Conservation (phyloP, 1,140 invertebrate species). For the Meloidogyne floridensis region DNA sequence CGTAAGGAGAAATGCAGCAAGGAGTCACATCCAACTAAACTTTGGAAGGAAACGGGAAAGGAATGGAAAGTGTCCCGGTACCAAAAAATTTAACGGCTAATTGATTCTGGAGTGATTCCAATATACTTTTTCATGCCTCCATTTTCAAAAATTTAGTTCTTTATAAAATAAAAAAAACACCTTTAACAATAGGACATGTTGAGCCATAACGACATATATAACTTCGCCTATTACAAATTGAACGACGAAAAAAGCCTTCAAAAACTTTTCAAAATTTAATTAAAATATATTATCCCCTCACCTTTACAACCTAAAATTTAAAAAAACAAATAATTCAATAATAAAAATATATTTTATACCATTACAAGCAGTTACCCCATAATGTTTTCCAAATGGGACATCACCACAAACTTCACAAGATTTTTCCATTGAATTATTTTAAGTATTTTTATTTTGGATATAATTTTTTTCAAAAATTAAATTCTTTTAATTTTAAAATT, state of each 20-base stretch:
- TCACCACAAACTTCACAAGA: neutral
- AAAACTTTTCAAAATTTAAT: neutral
- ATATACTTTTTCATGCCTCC: too few species aligned
- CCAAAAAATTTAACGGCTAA: too few species aligned
- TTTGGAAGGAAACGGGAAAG: too few species aligned
- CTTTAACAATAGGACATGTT: neutral
- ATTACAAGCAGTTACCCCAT: neutral
- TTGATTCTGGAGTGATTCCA: too few species aligned
- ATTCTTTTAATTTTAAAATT: neutral
- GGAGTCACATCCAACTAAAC: too few species aligned
- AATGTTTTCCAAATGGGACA: neutral
- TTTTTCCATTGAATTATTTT: neutral
- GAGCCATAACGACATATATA: too few species aligned
- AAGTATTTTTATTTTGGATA: too few species aligned
- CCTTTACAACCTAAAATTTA: slow-evolving; percentile 1
- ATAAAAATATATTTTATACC: neutral
- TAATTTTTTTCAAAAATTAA: too few species aligned
- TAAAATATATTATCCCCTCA: neutral
- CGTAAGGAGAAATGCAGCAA: too few species aligned
- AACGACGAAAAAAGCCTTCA: neutral
- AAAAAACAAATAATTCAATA: neutral
- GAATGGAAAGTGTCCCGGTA: too few species aligned
- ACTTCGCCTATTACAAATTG: too few species aligned
- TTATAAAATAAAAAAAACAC: neutral
- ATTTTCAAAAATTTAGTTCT: too few species aligned